Evolutionary conservation across 2,113 vertebrate genomes (phyloP).

Genomic region (Arvicanthis niloticus): DNA sequence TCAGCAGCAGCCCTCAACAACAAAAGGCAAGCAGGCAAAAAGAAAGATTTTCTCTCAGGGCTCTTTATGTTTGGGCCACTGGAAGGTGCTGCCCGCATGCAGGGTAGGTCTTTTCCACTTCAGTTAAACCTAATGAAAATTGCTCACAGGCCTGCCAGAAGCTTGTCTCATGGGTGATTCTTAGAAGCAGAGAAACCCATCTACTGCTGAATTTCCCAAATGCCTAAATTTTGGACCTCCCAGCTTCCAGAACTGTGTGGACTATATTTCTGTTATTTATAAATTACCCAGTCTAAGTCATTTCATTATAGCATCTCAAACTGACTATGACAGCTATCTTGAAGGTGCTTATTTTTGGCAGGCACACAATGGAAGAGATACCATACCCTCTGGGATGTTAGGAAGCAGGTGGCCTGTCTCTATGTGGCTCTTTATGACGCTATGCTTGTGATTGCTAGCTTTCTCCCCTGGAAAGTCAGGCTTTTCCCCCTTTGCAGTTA

Average conservation of each 20-base stretch:
- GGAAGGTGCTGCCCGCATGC: background rate
- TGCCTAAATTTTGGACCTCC: background rate
- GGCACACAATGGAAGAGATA: background rate
- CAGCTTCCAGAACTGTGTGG: background rate
- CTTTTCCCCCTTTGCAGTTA: constrained; percentile 33
- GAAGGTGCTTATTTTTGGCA: constrained; percentile 4
- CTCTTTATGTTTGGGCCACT: background rate
- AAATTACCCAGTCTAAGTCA: background rate
- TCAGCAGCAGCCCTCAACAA: background rate
- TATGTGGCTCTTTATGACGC: background rate
- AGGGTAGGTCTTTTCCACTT: background rate
- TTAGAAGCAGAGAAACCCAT: background rate
- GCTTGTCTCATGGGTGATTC: background rate
- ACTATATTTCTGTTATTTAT: background rate
- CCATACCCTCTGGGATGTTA: background rate
- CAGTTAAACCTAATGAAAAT: background rate
- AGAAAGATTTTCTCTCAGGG: background rate
- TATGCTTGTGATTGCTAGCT: background rate
- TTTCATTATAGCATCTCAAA: background rate
- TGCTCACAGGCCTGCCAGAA: background rate
- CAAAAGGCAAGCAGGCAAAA: background rate
- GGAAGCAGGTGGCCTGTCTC: background rate
- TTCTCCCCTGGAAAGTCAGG: background rate
- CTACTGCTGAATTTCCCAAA: background rate
- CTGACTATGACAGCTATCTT: background rate